Percentiles rank a stretch among this genome's conserved stretches.
These are phyloP conservation scores for Brenthis hecate DNA, from an alignment of 2,888 invertebrate species.

Conservation along the genomic window DNA sequence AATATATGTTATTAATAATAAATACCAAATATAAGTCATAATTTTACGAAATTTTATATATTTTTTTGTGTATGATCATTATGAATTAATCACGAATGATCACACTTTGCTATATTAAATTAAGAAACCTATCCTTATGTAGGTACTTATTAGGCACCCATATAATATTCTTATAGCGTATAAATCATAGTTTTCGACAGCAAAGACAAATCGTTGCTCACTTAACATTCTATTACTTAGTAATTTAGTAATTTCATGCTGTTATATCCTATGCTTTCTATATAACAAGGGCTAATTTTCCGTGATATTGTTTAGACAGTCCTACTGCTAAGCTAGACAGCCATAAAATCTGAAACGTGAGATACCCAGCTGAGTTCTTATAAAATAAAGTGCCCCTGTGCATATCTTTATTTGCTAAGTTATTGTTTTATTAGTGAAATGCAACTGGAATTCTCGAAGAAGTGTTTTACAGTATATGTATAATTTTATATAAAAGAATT, in stretches of 20 bases:
- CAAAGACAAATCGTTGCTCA: constrained; percentile 23
- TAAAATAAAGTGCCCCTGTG: constrained; percentile 61
- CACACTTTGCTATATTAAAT: no score
- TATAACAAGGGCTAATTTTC: constrained; percentile 32
- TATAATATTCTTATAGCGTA: constrained; percentile 7
- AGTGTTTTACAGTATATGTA: background rate
- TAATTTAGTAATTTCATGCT: constrained; percentile 19
- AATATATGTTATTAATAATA: no score
- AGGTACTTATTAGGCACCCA: no score
- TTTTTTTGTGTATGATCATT: no score
- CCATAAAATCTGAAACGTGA: constrained; percentile 66
- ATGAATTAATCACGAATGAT: no score
- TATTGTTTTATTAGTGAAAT: constrained; percentile 49
- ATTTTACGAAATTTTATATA: no score
- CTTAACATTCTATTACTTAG: constrained; percentile 14
- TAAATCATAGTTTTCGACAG: constrained; percentile 9
- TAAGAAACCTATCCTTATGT: no score
- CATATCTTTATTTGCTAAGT: constrained; percentile 56
- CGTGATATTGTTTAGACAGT: constrained; percentile 16
- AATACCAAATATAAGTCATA: no score
- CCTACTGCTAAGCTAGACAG: constrained; percentile 45
- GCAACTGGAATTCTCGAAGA: constrained; percentile 38
- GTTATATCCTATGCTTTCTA: constrained; percentile 16
- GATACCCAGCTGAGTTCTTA: constrained; percentile 66
- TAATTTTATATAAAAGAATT: no score